Base-by-base conservation (phyloP, 2,888 invertebrate genomes). In the Cephus pulcher region DNA sequence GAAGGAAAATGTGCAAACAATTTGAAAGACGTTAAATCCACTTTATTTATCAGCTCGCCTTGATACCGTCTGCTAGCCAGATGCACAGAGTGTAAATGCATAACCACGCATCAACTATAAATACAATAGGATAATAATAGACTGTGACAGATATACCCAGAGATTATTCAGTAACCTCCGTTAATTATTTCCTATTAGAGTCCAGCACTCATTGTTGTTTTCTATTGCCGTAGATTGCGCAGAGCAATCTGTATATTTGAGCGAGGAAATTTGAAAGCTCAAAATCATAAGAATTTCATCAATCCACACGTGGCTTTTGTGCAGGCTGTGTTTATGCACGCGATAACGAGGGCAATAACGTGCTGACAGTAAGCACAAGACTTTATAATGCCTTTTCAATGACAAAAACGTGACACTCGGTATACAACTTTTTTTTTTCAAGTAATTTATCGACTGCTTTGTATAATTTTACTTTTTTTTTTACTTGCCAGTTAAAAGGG, bases 51-150 rank as follows among this genome's bases (percentile, higher is more conserved):
- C 23, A 56, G 23, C 23, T 56, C 56, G 9, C 56, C 56, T 56
- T 56, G 56, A 75, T 79, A 69, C 69, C 37, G 35, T 35, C 34
- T 34, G 76, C 68, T 30, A 30, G 35, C 68, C 76, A 33, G 69
- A 68, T 69, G 70, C 76, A 78, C 73, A 40, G 71, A 56, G 23
- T 56, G 56, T 23, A 23, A 9, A 23, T 56, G 56, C 56, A 56
- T 23, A 23, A 23, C 56, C 23, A 23, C 56, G 56, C 56, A 23
- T 56, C 23, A 56, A 23, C 56, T 56, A 56, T 56, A 23, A 56
- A 56, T 56, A 56, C 56, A 56, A 56, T 56, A 56, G 23, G 23
- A 56, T 56, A 56, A 56, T 56, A 56, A 56, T 56, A 56, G 56
- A 56, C 56, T 56, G 56, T 56, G 56, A 56, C 56, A 56, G 56